Evolutionary conservation across 2,113 vertebrate genomes (phyloP).

Genomic region (Indicator maculatus): DNA sequence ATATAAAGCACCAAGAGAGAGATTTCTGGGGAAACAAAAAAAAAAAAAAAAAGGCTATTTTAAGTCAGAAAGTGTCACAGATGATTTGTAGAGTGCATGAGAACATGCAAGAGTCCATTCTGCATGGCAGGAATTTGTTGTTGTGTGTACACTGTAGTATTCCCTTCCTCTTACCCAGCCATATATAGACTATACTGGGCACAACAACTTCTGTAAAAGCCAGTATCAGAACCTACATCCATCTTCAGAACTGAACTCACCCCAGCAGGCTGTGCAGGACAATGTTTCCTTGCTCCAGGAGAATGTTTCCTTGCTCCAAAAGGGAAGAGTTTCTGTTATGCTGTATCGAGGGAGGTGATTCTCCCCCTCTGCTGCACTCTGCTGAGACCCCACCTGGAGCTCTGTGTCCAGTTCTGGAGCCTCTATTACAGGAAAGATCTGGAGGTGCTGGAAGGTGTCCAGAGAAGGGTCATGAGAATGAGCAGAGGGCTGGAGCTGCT

Average conservation of each 20-base stretch:
- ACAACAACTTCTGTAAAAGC: background rate
- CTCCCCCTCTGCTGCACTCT: too few relatives aligned
- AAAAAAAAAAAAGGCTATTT: background rate
- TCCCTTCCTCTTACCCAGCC: background rate
- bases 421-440: too few relatives aligned
- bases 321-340: background rate
- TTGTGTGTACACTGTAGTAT: background rate
- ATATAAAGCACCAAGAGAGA: background rate
- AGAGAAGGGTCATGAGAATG: too few relatives aligned
- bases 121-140: background rate
- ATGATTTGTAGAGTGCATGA: background rate
- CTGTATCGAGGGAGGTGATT: background rate
- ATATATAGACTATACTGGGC: background rate
- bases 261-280: fast-evolving
- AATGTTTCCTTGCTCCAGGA: background rate
- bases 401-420: too few relatives aligned
- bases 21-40: background rate
- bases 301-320: background rate
- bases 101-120: background rate
- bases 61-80: background rate
- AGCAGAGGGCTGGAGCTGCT: too few relatives aligned
- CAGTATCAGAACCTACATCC: background rate
- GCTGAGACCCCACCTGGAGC: too few relatives aligned
- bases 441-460: too few relatives aligned
- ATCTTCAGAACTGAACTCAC: background rate